A percentile compares a stretch with the other conserved stretches of the same genome.
Conservation (phyloP, 2,113 vertebrate species). For the Chloebia gouldiae region DNA sequence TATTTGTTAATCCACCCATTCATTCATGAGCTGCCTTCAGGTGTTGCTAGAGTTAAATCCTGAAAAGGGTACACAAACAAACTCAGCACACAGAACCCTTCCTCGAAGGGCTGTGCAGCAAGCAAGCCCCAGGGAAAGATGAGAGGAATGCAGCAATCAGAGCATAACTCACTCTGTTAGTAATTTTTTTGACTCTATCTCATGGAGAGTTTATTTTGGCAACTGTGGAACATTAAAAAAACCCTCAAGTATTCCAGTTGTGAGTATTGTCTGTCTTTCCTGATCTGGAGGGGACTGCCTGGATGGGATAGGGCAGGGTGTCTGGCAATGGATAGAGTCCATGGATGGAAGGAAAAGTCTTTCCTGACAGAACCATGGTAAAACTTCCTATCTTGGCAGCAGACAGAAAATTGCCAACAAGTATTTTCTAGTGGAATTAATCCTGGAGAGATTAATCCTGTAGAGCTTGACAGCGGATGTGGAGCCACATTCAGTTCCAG, state of each 20-base stretch:
- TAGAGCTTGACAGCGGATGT: background rate
- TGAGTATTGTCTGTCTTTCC: background rate
- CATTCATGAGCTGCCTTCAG: constrained; percentile 2
- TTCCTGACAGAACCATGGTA: background rate
- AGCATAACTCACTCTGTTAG: constrained; percentile 14
- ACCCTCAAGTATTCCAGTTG: background rate
- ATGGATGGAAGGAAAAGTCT: background rate
- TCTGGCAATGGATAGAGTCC: background rate
- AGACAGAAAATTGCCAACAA: background rate
- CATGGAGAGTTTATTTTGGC: constrained; percentile 50
- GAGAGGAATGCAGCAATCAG: constrained; percentile 4
- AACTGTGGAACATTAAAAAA: background rate
- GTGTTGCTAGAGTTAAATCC: constrained; percentile 43
- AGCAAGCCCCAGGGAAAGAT: background rate
- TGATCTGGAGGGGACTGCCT: background rate
- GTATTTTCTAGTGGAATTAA: background rate
- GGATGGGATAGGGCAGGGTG: background rate
- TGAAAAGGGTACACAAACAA: background rate
- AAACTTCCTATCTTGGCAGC: background rate
- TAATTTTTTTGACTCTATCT: constrained; percentile 37
- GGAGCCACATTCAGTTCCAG: background rate
- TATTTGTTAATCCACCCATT: background rate
- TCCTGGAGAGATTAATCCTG: background rate
- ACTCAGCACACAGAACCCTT: background rate
- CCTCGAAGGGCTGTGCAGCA: background rate